Evolutionary conservation across 35 echinoderm and acorn worm species (phyloP), one percentile per base, ranked within the genome.

Genomic region (Apostichopus japonicus): DNA sequence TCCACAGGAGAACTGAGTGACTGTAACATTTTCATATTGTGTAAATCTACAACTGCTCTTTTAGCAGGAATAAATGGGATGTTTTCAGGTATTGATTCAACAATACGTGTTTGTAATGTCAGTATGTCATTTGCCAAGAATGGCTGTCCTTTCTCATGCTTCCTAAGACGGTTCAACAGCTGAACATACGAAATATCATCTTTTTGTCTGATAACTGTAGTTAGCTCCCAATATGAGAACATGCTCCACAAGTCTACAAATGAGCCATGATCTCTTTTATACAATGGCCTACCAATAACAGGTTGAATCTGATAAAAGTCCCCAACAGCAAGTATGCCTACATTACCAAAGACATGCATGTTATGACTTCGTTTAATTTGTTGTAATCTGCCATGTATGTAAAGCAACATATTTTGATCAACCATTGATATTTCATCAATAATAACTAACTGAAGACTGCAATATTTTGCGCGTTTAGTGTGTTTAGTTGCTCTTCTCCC

Each of bases 341-440:
- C 77, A 80, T 65, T 79, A 14, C 54, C 77, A 84, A 84, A 84
- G 0, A 56, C 17, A 13, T 17, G 8, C 54, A 16, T 84, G 80
- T 51, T 56, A 56, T 56, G 14, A 56, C 10, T 56, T 56, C 24
- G 23, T 24, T 65, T 65, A 25, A 71, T 84, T 59, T 86, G 92
- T 24, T 92, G 54, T 55, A 92, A 61, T 23, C 92, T 27, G 9
- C 67, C 79, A 93, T 76, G 24, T 5, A 93, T 86, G 52, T 53
- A 73, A 3, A 81, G 14, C 61, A 93, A 7, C 56, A 86, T 65
- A 52, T 23, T 93, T 5, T 75, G n/a, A 9, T 76, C 70, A 22
- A 93, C 79, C 92, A 93, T 93, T 19, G 79, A 86, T 70, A 93
- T 76, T 77, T 73, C 79, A 52, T 91, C 90, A 58, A 92, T 81